Evolutionary conservation across 2,113 vertebrate genomes (phyloP), one percentile per base, ranked within the genome.

Genomic region (Megatriorchis doriae): DNA sequence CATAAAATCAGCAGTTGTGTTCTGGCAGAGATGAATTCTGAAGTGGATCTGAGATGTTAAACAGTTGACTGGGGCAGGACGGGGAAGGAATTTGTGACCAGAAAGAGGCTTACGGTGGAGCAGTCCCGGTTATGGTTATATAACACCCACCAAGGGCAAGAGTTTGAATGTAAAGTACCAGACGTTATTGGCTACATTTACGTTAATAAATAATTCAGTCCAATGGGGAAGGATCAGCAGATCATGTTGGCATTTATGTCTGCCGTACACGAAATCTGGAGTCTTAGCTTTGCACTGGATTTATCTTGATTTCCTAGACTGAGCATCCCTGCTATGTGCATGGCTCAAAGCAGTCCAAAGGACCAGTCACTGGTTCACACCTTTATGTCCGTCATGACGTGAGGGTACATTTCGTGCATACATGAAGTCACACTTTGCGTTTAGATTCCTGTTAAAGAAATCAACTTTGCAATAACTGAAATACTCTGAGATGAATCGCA

Each of bases 311-410:
- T 85, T 74, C 61, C 42, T 75, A 38, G 18, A 43, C 47, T 47
- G n/a, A 94, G 43, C 13, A 25, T 36, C 22, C 29, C 50, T 92
- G 36, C 34, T 53, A 15, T 3, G 3, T 10, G 3, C 27, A 50
- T 40, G 34, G 31, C 13, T 68, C 63, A 81, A 65, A 89, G 72
- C 40, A 83, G 11, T 13, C 27, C 88, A 59, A 82, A 86, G 31
- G 20, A 85, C 16, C 4, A 29, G 23, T 66, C n/a, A 34, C 18
- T 13, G 25, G 4, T 55, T 66, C 36, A 52, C 16, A 56, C 7
- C 7, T 4, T 77, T 80, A 40, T 8, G 16, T n/a, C 43, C 1
- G 0, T 62, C 2, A 1, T 38, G 55, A 50, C 8, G 13, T 29
- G 19, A n/a, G 6, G 13, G 14, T 26, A 66, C 9, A 21, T 68